Percentiles rank a stretch among this genome's conserved stretches.
Conservation (phyloP, 2,797 vertebrate species). For the Mus minutoides region DNA sequence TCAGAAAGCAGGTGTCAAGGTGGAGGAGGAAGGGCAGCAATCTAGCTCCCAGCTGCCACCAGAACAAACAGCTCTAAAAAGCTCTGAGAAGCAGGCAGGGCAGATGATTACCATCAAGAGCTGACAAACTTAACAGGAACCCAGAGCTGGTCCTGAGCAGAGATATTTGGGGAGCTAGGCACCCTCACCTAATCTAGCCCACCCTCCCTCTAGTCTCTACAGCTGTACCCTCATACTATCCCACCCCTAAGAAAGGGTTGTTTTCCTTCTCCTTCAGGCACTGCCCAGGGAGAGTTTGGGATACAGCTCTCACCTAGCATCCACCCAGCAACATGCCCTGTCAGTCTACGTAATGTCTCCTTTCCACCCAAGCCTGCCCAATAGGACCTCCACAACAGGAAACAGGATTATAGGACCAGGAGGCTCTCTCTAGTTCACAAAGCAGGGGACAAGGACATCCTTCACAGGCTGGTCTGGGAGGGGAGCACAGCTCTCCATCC, state of each 20-base stretch:
- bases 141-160: neutral
- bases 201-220: neutral
- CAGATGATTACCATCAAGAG: no score
- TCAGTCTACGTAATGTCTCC: neutral
- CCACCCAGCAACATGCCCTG: no score
- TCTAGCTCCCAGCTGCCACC: neutral
- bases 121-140: neutral
- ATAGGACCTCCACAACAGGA: neutral
- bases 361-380: neutral
- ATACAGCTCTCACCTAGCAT: neutral
- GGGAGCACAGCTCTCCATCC: neutral
- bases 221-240: neutral
- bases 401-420: neutral
- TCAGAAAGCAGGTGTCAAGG: neutral
- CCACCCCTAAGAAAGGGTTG: neutral
- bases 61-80: neutral
- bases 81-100: neutral
- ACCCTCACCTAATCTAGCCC: neutral
- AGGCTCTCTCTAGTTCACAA: neutral
- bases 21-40: neutral
- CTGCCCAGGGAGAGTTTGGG: neutral
- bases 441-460: neutral
- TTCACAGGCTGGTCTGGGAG: neutral
- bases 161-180: neutral
- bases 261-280: neutral